Evolutionary conservation across 92 coral and sea anemone species (phyloP).

Genomic region (Zoanthus gigantus): DNA sequence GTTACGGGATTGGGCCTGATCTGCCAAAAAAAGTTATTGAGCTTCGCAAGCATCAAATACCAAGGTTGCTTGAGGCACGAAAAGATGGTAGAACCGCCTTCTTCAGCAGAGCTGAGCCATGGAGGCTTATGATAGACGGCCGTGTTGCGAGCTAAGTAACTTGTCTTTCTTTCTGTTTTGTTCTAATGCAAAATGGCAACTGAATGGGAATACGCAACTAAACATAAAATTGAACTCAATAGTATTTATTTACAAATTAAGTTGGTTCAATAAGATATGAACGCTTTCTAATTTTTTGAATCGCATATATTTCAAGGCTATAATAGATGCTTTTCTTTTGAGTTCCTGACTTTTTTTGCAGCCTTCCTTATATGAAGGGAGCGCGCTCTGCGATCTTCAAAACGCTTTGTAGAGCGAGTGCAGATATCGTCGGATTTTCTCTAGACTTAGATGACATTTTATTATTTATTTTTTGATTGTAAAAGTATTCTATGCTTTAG

Average conservation of each 20-base stretch:
- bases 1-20: conserved; percentile 35
- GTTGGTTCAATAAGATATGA: conserved; percentile 27
- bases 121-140: conserved; percentile 36
- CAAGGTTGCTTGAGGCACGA: conserved; percentile 32
- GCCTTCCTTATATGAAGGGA: conserved; percentile 16
- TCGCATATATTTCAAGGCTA: conserved; percentile 32
- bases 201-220: conserved; percentile 22
- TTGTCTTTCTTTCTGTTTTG: conserved; percentile 1
- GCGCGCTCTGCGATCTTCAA: conserved; percentile 32
- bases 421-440: conserved; percentile 29
- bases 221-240: conserved; percentile 27
- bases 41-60: conserved; percentile 9
- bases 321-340: conserved; percentile 18
- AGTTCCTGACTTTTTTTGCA: conserved; percentile 10
- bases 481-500: conserved; percentile 10
- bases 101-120: conserved; percentile 49
- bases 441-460: conserved; percentile 26
- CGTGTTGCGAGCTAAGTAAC: conserved; percentile 27
- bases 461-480: conserved; percentile 16
- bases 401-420: conserved; percentile 36
- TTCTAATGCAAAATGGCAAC: conserved; percentile 1
- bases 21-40: conserved; percentile 45
- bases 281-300: conserved; percentile 24
- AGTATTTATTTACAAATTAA: conserved; percentile 32
- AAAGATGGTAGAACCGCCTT: conserved; percentile 33